A percentile compares a stretch with the other conserved stretches of the same genome.
Evolutionary conservation across 2,113 vertebrate species (phyloP).

Genomic region (Ailuropoda melanoleuca): DNA sequence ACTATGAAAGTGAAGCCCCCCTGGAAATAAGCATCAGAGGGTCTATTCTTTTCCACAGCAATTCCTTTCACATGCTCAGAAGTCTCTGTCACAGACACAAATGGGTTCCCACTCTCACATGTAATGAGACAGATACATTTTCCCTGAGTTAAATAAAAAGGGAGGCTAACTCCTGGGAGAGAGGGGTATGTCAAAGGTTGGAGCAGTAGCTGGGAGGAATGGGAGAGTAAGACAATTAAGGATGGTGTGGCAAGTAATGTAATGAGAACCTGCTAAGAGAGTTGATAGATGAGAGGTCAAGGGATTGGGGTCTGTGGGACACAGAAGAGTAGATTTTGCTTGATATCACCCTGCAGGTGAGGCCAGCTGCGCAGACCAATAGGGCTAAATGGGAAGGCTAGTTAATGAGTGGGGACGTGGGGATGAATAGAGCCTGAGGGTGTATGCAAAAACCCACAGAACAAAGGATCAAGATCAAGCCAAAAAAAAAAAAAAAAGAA

Average conservation of each 20-base stretch:
- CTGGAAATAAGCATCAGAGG: not conserved
- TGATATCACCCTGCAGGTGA: not conserved
- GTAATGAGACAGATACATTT: rapidly evolving
- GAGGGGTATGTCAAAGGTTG: not conserved
- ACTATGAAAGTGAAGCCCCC: not conserved
- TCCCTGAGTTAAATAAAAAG: not conserved
- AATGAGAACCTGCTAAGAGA: not conserved
- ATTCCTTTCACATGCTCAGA: not conserved
- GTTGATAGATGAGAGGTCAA: not conserved
- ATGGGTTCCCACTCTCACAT: rapidly evolving
- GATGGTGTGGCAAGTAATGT: not conserved
- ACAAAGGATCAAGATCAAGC: not conserved
- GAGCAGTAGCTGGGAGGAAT: no score
- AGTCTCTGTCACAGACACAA: not conserved
- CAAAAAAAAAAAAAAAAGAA: not conserved
- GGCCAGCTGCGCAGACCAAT: not conserved
- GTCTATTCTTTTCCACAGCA: not conserved
- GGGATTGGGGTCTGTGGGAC: not conserved
- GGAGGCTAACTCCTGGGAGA: rapidly evolving
- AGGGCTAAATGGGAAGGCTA: not conserved
- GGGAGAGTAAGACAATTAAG: not conserved
- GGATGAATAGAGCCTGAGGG: not conserved
- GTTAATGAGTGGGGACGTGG: not conserved
- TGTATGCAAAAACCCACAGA: not conserved
- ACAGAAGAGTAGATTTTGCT: not conserved